phyloP scores from a whole-genome alignment of 2,888 invertebrate species.

The Trichogramma dendrolimi region DNA sequence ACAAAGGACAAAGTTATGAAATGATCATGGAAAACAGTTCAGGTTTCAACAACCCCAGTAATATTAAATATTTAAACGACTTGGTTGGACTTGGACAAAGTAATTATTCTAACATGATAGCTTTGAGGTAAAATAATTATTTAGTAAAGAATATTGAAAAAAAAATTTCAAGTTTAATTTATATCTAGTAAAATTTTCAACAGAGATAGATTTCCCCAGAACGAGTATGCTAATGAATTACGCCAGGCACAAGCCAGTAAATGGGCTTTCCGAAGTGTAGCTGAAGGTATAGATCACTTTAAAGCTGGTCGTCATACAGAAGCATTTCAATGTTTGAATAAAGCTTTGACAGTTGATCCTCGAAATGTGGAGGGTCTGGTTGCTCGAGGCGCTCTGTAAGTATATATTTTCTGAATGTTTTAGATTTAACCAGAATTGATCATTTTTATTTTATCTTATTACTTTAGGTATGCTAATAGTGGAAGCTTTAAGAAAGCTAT shows the following conservation, averaged over 20 bases:
- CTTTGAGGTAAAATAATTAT: slow-evolving; percentile 60
- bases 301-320: slow-evolving; percentile 89
- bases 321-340: slow-evolving; percentile 90
- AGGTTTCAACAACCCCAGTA: slow-evolving; percentile 86
- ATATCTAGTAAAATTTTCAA: slow-evolving; percentile 6
- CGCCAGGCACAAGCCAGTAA: slow-evolving; percentile 87
- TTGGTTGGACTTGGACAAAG: slow-evolving; percentile 68
- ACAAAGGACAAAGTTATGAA: slow-evolving; percentile 75
- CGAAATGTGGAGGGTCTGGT: slow-evolving; percentile 89
- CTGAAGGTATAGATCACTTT: slow-evolving; percentile 93
- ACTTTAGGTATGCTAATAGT: slow-evolving; percentile 74
- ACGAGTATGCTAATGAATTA: slow-evolving; percentile 79
- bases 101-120: slow-evolving; percentile 67
- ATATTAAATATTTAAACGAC: slow-evolving; percentile 75
- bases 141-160: not conserved
- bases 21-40: slow-evolving; percentile 76
- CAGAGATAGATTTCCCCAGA: slow-evolving; percentile 72
- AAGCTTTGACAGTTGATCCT: slow-evolving; percentile 87
- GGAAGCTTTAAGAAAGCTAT: slow-evolving; percentile 91
- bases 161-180: not conserved
- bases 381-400: slow-evolving; percentile 80
- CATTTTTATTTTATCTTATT: not conserved
- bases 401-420: slow-evolving; percentile 23
- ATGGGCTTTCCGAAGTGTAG: slow-evolving; percentile 87
- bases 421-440: not conserved